Evolutionary conservation across 2,113 vertebrate species (phyloP), one percentile per base, ranked within the genome.

Genomic region (Chauna torquata): DNA sequence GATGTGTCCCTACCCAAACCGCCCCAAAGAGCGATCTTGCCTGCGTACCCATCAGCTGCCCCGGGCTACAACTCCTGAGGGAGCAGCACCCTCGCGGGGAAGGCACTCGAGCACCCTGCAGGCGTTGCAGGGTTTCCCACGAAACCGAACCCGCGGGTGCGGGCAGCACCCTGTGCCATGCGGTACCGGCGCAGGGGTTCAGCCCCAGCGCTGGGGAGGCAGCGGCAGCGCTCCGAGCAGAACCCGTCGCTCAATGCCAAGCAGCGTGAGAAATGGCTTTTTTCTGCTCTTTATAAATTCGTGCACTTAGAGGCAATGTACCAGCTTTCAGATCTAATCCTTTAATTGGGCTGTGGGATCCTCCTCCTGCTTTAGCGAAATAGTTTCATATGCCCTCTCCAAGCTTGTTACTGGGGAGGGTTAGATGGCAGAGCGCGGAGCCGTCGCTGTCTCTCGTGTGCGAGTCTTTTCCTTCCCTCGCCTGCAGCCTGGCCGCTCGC

Each of bases 271-370:
- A 62, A 68, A 55, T 0, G 3, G n/a, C 15, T 22, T 40, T 15
- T 65, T 54, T 59, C 34, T 44, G 3, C 24, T 58, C 28, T 64
- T 52, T 34, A 57, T 38, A 50, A 52, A 71, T 8, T 34, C 65
- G 36, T 32, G 40, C 38, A 45, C 38, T 90, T 28, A 11, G 24
- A 74, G 78, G 74, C 52, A 42, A 62, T 2, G 82, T 30, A 4
- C n/a, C 6, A 42, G 69, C 70, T 85, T 92, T 57, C 74, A 54
- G 42, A 82, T 57, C 86, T 82, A 74, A 91, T 88, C 75, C 75
- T 81, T 82, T 92, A 85, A 92, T n/a, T 78, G 86, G 83, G 74
- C 79, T 77, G 69, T 3, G 8, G 83, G 94, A 91, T 72, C 74
- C 83, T 92, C 61, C 88, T 90, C 79, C 79, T 42, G 69, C 54